These are phyloP conservation scores for Phengaris alcon DNA, from an alignment of 2,888 invertebrate species.

Conservation along the genomic window DNA sequence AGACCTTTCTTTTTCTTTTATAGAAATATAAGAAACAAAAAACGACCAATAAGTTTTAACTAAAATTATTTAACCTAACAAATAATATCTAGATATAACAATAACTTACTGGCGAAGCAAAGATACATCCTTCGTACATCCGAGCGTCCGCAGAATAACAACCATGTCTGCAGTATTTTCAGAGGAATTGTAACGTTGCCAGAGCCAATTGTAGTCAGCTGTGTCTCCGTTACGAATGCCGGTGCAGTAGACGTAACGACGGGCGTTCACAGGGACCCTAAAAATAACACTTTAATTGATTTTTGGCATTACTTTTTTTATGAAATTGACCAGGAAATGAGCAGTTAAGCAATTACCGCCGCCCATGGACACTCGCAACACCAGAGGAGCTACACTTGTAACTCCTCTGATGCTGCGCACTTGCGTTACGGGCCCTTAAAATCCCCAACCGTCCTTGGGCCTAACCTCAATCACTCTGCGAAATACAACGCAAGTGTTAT, in stretches of 20 bases:
- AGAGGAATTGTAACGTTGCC: constrained; percentile 76
- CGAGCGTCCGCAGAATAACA: constrained; percentile 74
- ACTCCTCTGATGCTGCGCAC: too few species aligned
- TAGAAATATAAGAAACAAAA: too few species aligned
- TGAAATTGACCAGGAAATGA: too few species aligned
- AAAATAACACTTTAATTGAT: neutral
- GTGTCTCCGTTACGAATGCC: constrained; percentile 79
- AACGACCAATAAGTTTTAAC: neutral
- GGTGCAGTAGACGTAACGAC: constrained; percentile 82
- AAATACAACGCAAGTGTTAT: too few species aligned
- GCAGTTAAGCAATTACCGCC: too few species aligned
- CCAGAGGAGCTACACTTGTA: too few species aligned
- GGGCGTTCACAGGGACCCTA: constrained; percentile 80
- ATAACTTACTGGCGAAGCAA: constrained; percentile 55
- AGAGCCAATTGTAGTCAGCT: constrained; percentile 82
- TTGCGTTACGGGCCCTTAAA: too few species aligned
- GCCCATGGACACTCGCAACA: too few species aligned
- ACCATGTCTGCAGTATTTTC: constrained; percentile 81
- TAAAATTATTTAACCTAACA: neutral
- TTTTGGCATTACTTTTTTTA: too few species aligned
- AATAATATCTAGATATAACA: neutral
- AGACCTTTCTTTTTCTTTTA: too few species aligned
- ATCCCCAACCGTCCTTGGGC: too few species aligned
- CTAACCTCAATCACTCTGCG: too few species aligned
- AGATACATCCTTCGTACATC: constrained; percentile 55